Conservation (phyloP, 2,113 vertebrate genomes). For the Pygoscelis adeliae region DNA sequence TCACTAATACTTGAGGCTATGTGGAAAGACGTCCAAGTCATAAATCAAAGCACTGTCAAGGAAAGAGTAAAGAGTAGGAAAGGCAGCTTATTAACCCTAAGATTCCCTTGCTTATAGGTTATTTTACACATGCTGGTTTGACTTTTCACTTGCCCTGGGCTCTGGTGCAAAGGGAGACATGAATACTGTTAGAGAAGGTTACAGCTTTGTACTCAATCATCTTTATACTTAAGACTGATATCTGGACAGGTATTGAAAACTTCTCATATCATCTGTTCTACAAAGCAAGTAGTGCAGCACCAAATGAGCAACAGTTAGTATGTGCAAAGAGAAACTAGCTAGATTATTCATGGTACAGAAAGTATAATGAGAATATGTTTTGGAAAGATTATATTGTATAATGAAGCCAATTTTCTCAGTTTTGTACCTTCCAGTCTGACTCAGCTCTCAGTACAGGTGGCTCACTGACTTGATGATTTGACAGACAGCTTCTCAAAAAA, state of each 20-base stretch:
- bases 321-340: neutral
- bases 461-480: neutral
- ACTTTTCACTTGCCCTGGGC: neutral
- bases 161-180: neutral
- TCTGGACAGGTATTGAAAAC: neutral
- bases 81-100: neutral
- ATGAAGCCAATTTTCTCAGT: neutral
- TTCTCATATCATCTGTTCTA: rapidly evolving
- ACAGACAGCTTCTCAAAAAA: neutral
- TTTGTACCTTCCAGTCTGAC: neutral
- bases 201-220: neutral
- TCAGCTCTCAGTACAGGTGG: neutral
- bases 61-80: neutral
- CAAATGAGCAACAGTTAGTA: neutral
- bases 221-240: neutral
- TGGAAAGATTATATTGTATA: neutral
- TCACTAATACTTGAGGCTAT: neutral
- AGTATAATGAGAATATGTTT: neutral
- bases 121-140: neutral
- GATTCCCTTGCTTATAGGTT: neutral
- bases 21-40: neutral
- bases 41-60: neutral
- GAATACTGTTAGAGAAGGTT: neutral
- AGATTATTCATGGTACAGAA: neutral
- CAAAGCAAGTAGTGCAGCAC: neutral